A percentile compares a stretch with the other conserved stretches of the same genome.
phyloP scores from a whole-genome alignment of 2,797 vertebrate genomes.

The Falco naumanni region DNA sequence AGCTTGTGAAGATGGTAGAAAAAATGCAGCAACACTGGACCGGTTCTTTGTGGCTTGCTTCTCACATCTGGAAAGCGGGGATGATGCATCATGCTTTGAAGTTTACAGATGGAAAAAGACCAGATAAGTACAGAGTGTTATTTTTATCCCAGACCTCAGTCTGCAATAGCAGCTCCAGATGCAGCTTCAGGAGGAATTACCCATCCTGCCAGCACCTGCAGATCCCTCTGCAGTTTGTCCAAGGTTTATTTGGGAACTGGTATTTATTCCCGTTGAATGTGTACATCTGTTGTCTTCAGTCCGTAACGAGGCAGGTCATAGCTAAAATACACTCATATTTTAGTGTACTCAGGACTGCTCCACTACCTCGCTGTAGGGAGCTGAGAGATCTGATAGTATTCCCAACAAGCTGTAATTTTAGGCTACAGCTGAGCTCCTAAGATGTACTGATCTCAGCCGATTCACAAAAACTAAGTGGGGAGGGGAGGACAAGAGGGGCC shows the following conservation, averaged over 20 bases:
- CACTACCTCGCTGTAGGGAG: rapidly evolving
- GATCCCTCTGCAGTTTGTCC: background rate
- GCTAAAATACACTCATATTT: background rate
- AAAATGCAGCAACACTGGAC: background rate
- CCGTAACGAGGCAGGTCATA: background rate
- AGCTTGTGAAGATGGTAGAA: background rate
- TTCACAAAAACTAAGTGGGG: background rate
- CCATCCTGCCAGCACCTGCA: constrained; percentile 29
- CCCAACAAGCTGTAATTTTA: background rate
- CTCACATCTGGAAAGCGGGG: background rate
- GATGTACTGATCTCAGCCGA: background rate
- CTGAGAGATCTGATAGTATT: background rate
- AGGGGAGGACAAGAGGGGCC: rapidly evolving
- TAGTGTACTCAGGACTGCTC: background rate
- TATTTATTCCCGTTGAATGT: background rate
- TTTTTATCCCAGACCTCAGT: constrained; percentile 31
- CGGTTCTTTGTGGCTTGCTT: background rate
- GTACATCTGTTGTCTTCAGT: background rate
- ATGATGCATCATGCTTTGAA: constrained; percentile 25
- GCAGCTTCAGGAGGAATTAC: constrained; percentile 11
- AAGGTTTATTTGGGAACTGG: background rate
- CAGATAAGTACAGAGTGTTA: background rate
- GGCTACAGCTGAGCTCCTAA: background rate
- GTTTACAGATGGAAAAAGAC: background rate
- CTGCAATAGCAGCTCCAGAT: background rate